Evolutionary conservation across 2,888 invertebrate species (phyloP).

Genomic region (Psococerastis gibbosa): DNA sequence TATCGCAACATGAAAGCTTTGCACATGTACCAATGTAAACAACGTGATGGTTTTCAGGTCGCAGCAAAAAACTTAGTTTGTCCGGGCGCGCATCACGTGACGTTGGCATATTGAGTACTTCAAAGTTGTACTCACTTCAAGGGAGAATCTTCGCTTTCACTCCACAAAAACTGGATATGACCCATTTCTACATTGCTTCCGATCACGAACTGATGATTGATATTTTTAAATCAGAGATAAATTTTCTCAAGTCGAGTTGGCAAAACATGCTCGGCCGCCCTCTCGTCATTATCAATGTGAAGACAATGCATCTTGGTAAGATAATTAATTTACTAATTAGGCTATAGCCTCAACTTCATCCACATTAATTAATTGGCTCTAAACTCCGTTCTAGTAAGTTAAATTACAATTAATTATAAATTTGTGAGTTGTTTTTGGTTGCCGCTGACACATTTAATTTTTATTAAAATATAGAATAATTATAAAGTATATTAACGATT

Average conservation of each 20-base stretch:
- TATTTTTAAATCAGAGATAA: constrained; percentile 90
- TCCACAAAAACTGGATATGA: constrained; percentile 97
- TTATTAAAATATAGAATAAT: no score
- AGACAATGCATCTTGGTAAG: constrained; percentile 76
- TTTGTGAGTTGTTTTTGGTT: no score
- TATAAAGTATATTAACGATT: no score
- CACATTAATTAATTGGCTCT: constrained; percentile 1
- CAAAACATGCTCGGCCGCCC: constrained; percentile 94
- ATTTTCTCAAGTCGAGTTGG: constrained; percentile 97
- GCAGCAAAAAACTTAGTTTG: constrained; percentile 80
- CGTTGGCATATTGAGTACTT: constrained; percentile 93
- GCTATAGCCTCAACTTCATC: no score
- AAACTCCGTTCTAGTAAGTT: no score
- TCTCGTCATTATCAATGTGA: constrained; percentile 75
- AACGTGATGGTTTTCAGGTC: constrained; percentile 53
- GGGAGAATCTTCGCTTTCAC: constrained; percentile 96
- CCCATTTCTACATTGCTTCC: constrained; percentile 94
- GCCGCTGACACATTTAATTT: no score
- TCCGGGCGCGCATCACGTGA: constrained; percentile 92
- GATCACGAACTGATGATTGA: constrained; percentile 97
- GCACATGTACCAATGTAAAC: no score
- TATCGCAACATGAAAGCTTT: no score
- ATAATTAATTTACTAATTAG: constrained; percentile 1
- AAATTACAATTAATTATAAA: no score
- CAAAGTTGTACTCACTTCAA: constrained; percentile 89